Percentiles rank a stretch among this genome's conserved stretches.
These are phyloP conservation scores for Plumapathes pennacea DNA, from an alignment of 92 coral and sea anemone species.

Conservation along the genomic window DNA sequence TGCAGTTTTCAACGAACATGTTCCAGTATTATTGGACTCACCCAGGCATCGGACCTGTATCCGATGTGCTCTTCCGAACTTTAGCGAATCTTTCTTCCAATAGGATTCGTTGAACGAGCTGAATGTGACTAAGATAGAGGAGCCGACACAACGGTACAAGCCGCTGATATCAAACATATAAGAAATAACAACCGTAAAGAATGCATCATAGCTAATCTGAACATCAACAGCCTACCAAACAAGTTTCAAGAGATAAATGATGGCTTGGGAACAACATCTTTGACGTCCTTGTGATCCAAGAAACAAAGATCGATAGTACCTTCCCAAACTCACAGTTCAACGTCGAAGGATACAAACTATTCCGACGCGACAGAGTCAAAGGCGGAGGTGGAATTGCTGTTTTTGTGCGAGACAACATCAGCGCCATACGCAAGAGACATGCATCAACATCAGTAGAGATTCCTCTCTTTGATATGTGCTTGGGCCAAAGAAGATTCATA, in stretches of 20 bases:
- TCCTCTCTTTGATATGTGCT: slow-evolving; percentile 8
- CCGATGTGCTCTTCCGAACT: no score
- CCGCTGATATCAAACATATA: neutral
- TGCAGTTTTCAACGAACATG: no score
- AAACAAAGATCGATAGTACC: slow-evolving; percentile 51
- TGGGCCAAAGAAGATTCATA: slow-evolving; percentile 26
- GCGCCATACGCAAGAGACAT: slow-evolving; percentile 7
- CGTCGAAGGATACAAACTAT: slow-evolving; percentile 29
- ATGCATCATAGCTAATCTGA: slow-evolving; percentile 36
- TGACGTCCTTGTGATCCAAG: slow-evolving; percentile 46
- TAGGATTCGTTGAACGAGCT: no score
- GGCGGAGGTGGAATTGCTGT: slow-evolving; percentile 42
- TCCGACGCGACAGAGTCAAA: slow-evolving; percentile 30
- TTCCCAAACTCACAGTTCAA: slow-evolving; percentile 48
- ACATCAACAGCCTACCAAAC: slow-evolving; percentile 36
- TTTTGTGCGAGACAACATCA: slow-evolving; percentile 29
- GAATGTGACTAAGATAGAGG: no score
- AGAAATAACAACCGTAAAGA: slow-evolving; percentile 13
- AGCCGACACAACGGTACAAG: no score
- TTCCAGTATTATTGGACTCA: no score
- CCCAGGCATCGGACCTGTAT: no score
- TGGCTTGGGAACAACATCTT: slow-evolving; percentile 30
- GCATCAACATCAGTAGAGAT: slow-evolving; percentile 14
- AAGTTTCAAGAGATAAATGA: slow-evolving; percentile 48
- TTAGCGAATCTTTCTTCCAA: no score